Conservation (phyloP, 2,888 invertebrate species). For the Polyploca ridens region DNA sequence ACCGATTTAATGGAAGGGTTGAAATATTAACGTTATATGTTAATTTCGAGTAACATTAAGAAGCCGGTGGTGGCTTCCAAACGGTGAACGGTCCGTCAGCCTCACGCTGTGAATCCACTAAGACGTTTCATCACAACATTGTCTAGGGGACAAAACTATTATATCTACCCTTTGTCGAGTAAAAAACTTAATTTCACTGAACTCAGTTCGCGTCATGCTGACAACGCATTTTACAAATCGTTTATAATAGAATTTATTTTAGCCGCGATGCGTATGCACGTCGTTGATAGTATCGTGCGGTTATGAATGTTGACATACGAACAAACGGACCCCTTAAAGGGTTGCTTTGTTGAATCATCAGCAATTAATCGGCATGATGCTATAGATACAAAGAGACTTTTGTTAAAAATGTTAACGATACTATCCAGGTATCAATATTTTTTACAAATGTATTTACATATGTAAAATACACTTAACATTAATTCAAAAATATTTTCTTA, state of each 20-base stretch:
- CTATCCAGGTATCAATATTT: background rate
- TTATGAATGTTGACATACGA: conserved; percentile 71
- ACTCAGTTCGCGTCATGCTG: conserved; percentile 75
- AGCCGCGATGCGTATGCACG: conserved; percentile 54
- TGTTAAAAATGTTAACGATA: background rate
- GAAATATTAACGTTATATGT: conserved; percentile 71
- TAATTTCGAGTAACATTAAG: conserved; percentile 59
- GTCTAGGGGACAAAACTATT: conserved; percentile 72
- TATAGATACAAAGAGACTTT: conserved; percentile 32
- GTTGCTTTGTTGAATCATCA: conserved; percentile 62
- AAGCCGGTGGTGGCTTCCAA: conserved; percentile 72
- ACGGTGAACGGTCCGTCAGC: conserved; percentile 63
- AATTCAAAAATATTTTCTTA: no score
- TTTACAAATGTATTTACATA: background rate
- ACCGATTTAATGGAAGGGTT: conserved; percentile 62
- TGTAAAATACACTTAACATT: background rate
- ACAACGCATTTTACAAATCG: conserved; percentile 78
- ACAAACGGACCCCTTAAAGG: conserved; percentile 59
- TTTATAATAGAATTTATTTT: conserved; percentile 76
- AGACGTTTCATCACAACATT: conserved; percentile 75
- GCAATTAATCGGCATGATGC: conserved; percentile 70
- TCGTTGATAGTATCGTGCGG: conserved; percentile 69
- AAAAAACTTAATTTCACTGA: conserved; percentile 63
- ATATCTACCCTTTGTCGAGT: conserved; percentile 53
- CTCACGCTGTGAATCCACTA: conserved; percentile 73